These are phyloP conservation scores for Spodoptera exigua DNA, from an alignment of 2,888 invertebrate genomes.

Conservation along the genomic window DNA sequence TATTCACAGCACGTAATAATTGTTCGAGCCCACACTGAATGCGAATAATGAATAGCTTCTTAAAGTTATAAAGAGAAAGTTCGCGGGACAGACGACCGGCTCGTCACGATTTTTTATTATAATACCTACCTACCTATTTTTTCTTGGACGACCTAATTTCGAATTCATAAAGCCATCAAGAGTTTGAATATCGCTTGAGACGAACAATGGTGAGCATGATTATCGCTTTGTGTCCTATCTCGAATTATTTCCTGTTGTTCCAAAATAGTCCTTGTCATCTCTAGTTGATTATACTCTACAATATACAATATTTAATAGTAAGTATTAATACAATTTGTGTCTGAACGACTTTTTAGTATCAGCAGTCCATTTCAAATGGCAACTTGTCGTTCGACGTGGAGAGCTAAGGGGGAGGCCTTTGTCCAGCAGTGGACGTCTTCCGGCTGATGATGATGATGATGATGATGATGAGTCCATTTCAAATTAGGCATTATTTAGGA, in stretches of 20 bases:
- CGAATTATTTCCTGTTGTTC: slow-evolving; percentile 17
- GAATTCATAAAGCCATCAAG: slow-evolving; percentile 56
- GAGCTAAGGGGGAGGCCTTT: too few species aligned
- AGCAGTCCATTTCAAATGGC: too few species aligned
- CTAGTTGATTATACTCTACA: too few species aligned
- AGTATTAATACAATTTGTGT: too few species aligned
- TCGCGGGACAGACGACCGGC: slow-evolving; percentile 34
- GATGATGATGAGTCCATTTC: too few species aligned
- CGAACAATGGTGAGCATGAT: slow-evolving; percentile 40
- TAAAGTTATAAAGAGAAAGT: slow-evolving; percentile 57
- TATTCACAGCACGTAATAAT: slow-evolving; percentile 65
- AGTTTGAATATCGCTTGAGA: slow-evolving; percentile 45
- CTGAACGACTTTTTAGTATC: too few species aligned
- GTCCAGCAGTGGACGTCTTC: too few species aligned
- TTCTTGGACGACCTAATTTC: slow-evolving; percentile 48
- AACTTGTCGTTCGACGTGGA: too few species aligned
- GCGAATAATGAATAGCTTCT: slow-evolving; percentile 64
- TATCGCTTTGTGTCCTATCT: slow-evolving; percentile 12
- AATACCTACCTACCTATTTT: slow-evolving; percentile 35
- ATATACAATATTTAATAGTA: too few species aligned
- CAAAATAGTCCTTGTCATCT: not conserved
- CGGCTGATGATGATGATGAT: too few species aligned
- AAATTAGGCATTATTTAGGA: too few species aligned
- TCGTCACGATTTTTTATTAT: slow-evolving; percentile 44
- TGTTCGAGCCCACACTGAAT: slow-evolving; percentile 58